Percentiles rank a stretch among this genome's conserved stretches.
phyloP scores from a whole-genome alignment of 2,888 invertebrate genomes.

The Gandaritis pyraliata region DNA sequence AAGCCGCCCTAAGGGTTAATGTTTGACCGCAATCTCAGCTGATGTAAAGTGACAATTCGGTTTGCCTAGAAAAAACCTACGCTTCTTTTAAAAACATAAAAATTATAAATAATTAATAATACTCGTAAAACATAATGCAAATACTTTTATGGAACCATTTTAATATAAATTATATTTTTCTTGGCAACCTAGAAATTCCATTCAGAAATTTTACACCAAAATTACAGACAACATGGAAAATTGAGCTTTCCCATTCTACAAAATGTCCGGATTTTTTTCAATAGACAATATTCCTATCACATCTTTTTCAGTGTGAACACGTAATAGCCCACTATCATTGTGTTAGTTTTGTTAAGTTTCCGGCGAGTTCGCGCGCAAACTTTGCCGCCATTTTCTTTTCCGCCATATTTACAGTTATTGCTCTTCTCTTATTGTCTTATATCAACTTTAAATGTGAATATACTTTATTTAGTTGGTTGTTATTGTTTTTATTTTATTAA shows the following conservation, averaged over 20 bases:
- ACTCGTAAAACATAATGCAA: not conserved
- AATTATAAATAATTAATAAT: not conserved
- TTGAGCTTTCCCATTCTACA: no score
- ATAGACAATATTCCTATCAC: not conserved
- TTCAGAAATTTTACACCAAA: no score
- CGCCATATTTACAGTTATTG: slow-evolving; percentile 50
- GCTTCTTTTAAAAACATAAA: no score
- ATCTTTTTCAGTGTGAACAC: slow-evolving; percentile 2
- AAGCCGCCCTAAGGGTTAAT: no score
- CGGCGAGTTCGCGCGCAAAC: slow-evolving; percentile 49
- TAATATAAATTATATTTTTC: no score
- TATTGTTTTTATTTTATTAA: not conserved
- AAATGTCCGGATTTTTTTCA: no score
- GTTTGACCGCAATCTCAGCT: no score
- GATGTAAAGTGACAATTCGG: no score
- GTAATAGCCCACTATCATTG: slow-evolving; percentile 50
- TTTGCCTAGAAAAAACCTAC: no score
- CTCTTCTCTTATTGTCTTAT: slow-evolving; percentile 50
- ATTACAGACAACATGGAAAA: no score
- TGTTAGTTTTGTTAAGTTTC: slow-evolving; percentile 57
- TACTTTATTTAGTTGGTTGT: slow-evolving; percentile 28
- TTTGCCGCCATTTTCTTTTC: slow-evolving; percentile 56
- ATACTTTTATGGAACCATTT: no score
- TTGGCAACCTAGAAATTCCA: no score
- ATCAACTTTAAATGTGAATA: slow-evolving; percentile 49